Evolutionary conservation across 2,888 invertebrate genomes (phyloP), one percentile per base, ranked within the genome.

Genomic region (Lottia gigantea): DNA sequence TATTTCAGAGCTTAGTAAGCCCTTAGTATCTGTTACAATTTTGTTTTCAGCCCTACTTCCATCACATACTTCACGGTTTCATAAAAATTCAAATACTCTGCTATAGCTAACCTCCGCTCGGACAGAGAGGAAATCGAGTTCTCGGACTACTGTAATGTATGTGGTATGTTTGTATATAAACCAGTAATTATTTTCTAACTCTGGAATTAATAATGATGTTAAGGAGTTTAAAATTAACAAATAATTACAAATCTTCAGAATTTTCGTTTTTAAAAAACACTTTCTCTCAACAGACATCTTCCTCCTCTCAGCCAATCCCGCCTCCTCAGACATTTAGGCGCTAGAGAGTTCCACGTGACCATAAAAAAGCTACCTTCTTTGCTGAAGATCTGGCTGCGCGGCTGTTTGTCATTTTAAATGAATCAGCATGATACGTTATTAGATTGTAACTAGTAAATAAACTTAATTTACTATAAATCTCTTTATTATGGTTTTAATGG

Each of bases 211-310:
- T 63, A 68, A 26, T 40, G 46, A n/a, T 31, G 68, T 46, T 68
- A 64, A 68, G 68, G 26, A 63, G 47, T 25, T 47, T 31, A 64
- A 63, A 68, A 63, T 68, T 68, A 68, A 68, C 68, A 68, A 68
- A 63, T 68, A 68, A 68, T 68, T 68, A 68, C 68, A 68, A 63
- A 68, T 68, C 64, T 49, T 68, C 64, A 26, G 23, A 46, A 26
- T 47, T 63, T 40, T 40, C 40, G 40, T 40, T 40, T 40, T 40
- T 40, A 40, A 40, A 40, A 40, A 40, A 40, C 64, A 40, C 47
- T 46, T 55, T 55, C 55, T 19, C 31, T 55, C 40, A 67, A 55
- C 49, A 67, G 19, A 31, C 31, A 55, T 26, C 16, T 40, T 40
- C 67, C 61, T 45, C 12, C 47, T 8, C 61, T 49, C 40, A 26